phyloP scores from a whole-genome alignment of 2,888 invertebrate species.

The Drosophila pseudotalamancana region DNA sequence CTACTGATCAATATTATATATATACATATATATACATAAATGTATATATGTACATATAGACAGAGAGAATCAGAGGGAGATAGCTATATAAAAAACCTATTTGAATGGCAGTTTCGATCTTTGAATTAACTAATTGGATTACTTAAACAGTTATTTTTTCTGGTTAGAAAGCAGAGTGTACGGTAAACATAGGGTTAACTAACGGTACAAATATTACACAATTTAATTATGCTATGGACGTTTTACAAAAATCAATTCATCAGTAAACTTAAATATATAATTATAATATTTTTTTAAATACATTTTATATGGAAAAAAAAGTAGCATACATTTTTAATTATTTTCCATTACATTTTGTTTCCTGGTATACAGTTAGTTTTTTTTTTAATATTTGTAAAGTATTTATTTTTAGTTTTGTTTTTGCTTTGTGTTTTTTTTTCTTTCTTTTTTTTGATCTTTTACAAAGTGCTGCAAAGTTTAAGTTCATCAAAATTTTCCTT shows the following conservation, averaged over 20 bases:
- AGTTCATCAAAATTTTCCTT: no score
- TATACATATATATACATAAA: no score
- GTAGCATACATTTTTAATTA: constrained; percentile 16
- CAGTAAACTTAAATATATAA: constrained; percentile 45
- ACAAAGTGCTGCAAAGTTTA: no score
- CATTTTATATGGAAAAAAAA: constrained; percentile 32
- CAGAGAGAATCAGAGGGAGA: no score
- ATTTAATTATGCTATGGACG: constrained; percentile 72
- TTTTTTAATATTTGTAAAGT: constrained; percentile 1
- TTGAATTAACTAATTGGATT: constrained; percentile 69
- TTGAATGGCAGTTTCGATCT: constrained; percentile 30
- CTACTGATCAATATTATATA: no score
- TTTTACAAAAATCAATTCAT: constrained; percentile 63
- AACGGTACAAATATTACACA: constrained; percentile 41
- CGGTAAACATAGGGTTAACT: constrained; percentile 25
- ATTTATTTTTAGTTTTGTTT: not conserved
- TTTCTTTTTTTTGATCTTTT: no score
- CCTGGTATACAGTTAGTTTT: constrained; percentile 2
- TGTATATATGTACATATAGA: no score
- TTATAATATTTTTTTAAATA: constrained; percentile 32
- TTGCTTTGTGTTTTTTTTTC: no score
- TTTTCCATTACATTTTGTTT: not conserved
- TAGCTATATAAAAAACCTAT: constrained; percentile 8
- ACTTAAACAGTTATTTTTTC: no score
- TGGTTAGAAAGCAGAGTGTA: no score